Conservation (phyloP, 2,797 vertebrate species). For the Mormyrops attenuatus region DNA sequence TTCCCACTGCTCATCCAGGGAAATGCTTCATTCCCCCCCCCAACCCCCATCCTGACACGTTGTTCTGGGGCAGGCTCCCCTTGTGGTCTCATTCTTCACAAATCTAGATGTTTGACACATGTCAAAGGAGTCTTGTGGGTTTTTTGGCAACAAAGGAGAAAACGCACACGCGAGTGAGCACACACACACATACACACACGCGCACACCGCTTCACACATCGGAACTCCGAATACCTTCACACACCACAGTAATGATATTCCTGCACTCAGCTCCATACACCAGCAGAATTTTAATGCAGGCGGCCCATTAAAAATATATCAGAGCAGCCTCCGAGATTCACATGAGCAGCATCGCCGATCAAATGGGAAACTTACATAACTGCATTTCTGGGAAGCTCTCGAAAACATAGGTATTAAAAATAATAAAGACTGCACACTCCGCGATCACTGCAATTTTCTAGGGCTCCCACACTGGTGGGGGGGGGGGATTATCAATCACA, state of each 20-base stretch:
- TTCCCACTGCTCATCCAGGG: neutral
- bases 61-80: neutral
- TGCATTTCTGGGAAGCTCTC: neutral
- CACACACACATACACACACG: neutral
- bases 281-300: slow-evolving; percentile 16
- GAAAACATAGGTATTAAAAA: neutral
- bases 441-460: neutral
- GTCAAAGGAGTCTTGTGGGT: neutral
- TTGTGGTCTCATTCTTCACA: neutral
- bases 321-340: neutral
- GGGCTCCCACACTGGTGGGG: neutral
- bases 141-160: neutral
- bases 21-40: neutral
- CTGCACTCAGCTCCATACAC: neutral
- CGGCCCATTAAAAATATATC: slow-evolving; percentile 19
- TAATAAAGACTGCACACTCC: neutral
- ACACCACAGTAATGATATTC: slow-evolving; percentile 3
- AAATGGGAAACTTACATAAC: neutral
- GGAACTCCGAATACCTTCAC: neutral
- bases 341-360: neutral
- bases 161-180: neutral
- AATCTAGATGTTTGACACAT: neutral
- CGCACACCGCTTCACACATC: neutral
- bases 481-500: neutral
- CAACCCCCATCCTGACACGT: neutral